Percentiles rank a stretch among this genome's conserved stretches.
Evolutionary conservation across 2,113 vertebrate species (phyloP).

Genomic region (Urocitellus parryii): DNA sequence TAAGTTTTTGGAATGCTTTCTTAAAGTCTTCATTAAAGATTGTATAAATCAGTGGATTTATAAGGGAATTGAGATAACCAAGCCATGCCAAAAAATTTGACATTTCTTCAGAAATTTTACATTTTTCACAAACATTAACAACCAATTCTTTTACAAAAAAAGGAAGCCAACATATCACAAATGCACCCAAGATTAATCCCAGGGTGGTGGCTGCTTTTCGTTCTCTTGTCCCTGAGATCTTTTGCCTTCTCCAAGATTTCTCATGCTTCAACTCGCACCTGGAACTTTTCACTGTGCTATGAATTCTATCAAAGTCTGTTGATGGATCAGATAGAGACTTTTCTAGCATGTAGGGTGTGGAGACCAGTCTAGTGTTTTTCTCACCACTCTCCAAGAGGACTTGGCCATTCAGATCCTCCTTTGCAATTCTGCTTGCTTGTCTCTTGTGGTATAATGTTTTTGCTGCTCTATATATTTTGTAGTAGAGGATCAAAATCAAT

Average conservation of each 20-base stretch:
- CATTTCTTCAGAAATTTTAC: constrained; percentile 93
- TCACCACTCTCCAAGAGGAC: constrained; percentile 91
- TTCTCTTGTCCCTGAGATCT: constrained; percentile 95
- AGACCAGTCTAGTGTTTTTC: constrained; percentile 88
- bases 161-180: constrained; percentile 98
- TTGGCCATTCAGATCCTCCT: constrained; percentile 94
- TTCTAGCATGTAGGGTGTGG: constrained; percentile 89
- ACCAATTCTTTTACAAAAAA: constrained; percentile 99
- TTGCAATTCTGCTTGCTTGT: constrained; percentile 91
- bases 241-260: constrained; percentile 92
- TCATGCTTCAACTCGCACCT: constrained; percentile 89
- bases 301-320: constrained; percentile 92
- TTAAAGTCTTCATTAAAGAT: constrained; percentile 99
- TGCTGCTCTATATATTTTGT: constrained; percentile 98
- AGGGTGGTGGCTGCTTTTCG: constrained; percentile 95
- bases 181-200: constrained; percentile 97
- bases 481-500: constrained; percentile 98
- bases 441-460: constrained; percentile 96
- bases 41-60: constrained; percentile 99
- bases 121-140: constrained; percentile 94
- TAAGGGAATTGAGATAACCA: constrained; percentile 98
- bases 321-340: constrained; percentile 95
- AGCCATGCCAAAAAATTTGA: constrained; percentile 97
- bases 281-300: constrained; percentile 86
- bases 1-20: constrained; percentile 97